Base-by-base conservation (phyloP, 2,113 vertebrate genomes). In the cattle (Bos taurus) region DNA sequence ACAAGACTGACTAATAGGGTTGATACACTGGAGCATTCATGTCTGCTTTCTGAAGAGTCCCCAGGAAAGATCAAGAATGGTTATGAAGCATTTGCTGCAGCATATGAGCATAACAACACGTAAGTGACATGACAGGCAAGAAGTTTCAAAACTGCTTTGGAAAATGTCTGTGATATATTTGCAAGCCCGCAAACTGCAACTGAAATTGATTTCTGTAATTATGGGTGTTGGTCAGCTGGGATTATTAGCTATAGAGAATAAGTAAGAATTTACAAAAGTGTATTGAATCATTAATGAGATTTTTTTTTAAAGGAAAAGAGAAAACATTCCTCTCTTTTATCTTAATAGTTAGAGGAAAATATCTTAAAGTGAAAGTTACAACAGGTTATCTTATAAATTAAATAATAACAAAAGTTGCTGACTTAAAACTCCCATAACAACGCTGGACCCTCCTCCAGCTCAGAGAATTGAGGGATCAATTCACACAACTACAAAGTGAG, bases 141-240 rank as follows among this genome's bases (percentile, higher is more conserved):
- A 96, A 88, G 86, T 94, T 84, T 98, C 93, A 83, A 62, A 96
- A 86, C 40, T 93, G 82, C 74, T 94, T 94, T 87, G 83, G 26
- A 95, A 90, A 96, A 94, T 84, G 74, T 33, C 57, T 80, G 21
- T 11, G 28, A 40, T 64, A 30, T 21, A 17, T 85, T 67, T 67
- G n/a, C 54, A 85, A 94, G 43, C 25, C 82, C 50, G 17, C 40
- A 92, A 74, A 87, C 12, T 93, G 87, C 36, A 52, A 15, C 9
- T 85, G 30, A 95, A 90, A 46, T 94, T 23, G 2, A 23, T 82
- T 78, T 97, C 67, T 59, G 12, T 74, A 93, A 86, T 91, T 86
- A 67, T 83, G 86, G 6, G 60, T 56, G 50, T 84, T 94, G 60
- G 54, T 84, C 57, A 88, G 17, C 15, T 59, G 56, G 7, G 54